A percentile compares a stretch with the other conserved stretches of the same genome.
phyloP scores from a whole-genome alignment of 2,888 invertebrate species.

The Oxyteleia sp. region DNA sequence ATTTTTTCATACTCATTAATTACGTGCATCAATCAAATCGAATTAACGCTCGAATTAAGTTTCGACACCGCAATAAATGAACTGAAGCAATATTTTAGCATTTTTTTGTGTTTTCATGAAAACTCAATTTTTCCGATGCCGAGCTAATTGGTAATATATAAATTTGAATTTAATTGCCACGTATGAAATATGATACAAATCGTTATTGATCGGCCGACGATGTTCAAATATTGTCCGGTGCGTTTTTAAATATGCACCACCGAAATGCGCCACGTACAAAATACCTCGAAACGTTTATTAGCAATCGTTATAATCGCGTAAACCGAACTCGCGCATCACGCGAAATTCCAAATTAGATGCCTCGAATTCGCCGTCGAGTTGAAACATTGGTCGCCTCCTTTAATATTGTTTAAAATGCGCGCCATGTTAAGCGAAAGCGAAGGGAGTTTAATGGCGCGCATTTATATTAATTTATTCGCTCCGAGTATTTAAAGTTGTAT shows the following conservation, averaged over 20 bases:
- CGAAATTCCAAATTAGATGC: neutral
- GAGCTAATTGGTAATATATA: neutral
- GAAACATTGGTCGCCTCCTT: slow-evolving; percentile 5
- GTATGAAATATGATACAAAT: neutral
- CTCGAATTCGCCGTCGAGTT: neutral
- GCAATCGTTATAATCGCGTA: too few relatives aligned
- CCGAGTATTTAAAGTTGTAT: slow-evolving; percentile 50
- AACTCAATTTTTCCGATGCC: neutral
- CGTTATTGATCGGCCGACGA: too few relatives aligned
- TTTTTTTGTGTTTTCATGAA: too few relatives aligned
- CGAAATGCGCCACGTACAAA: too few relatives aligned
- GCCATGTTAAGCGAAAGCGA: slow-evolving; percentile 16
- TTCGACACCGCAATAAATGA: neutral
- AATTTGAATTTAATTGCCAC: neutral
- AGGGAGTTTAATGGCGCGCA: slow-evolving; percentile 32
- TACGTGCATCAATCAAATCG: neutral
- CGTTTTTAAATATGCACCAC: too few relatives aligned
- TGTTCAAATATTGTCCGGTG: too few relatives aligned
- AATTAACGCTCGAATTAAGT: neutral
- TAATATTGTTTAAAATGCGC: slow-evolving; percentile 10
- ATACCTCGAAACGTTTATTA: too few relatives aligned
- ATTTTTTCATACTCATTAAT: too few relatives aligned
- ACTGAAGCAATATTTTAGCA: neutral
- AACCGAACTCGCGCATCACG: too few relatives aligned
- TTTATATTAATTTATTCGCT: slow-evolving; percentile 49